Evolutionary conservation across 2,113 vertebrate genomes (phyloP).

Genomic region (Turnix velox): DNA sequence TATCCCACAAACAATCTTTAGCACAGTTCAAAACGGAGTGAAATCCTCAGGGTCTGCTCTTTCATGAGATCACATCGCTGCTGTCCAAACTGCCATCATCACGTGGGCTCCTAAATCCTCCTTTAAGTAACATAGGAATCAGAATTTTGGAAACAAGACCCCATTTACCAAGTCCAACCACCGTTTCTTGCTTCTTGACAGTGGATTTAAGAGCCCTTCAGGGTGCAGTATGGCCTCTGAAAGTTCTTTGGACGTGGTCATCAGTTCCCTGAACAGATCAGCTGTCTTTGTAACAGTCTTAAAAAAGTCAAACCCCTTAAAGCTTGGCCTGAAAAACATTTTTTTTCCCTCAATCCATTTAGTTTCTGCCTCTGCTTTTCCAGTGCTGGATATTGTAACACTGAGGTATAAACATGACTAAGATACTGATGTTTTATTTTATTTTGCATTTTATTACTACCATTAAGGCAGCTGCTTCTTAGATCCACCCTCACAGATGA

Average conservation of each 20-base stretch:
- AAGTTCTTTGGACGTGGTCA: neutral
- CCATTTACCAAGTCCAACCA: neutral
- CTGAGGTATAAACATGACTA: neutral
- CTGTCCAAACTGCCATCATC: conserved; percentile 28
- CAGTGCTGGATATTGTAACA: neutral
- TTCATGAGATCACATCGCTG: neutral
- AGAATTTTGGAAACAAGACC: conserved; percentile 40
- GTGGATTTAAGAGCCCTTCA: neutral
- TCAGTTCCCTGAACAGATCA: neutral
- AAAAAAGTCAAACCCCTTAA: conserved; percentile 18
- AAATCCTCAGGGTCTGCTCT: conserved; percentile 16
- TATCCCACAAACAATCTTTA: neutral
- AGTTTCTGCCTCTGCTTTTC: neutral
- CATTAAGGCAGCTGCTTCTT: neutral
- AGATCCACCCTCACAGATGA: neutral
- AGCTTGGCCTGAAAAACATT: neutral
- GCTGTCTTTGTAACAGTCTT: neutral
- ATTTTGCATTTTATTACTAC: neutral
- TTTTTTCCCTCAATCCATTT: neutral
- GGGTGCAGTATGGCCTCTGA: neutral
- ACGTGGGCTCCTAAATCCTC: conserved; percentile 28
- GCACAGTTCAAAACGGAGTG: neutral
- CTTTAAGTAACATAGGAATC: conserved; percentile 28
- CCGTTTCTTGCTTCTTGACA: neutral
- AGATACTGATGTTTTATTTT: neutral